Evolutionary conservation across 1,140 invertebrate genomes (phyloP).

Genomic region (Orchesella cincta): DNA sequence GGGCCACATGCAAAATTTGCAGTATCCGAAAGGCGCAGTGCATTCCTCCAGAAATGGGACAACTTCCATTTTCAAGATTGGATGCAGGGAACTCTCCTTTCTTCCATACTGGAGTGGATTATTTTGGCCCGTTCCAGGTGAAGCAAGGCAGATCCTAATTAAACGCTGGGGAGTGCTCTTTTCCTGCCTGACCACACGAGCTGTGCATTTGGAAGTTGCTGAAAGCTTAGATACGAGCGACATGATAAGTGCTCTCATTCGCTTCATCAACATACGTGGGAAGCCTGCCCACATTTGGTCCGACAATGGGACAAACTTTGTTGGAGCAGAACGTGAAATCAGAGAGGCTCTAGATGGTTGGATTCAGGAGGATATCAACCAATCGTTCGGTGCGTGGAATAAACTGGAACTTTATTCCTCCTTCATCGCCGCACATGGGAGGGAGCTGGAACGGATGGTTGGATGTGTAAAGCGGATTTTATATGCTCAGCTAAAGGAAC

Average conservation of each 20-base stretch:
- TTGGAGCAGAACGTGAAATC: constrained; percentile 27
- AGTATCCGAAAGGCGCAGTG: no score
- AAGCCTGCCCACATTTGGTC: constrained; percentile 43
- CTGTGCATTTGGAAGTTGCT: constrained; percentile 50
- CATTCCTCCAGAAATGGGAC: no score
- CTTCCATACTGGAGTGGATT: constrained; percentile 45
- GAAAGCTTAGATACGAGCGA: constrained; percentile 47
- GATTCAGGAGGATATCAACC: neutral
- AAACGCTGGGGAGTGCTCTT: constrained; percentile 41
- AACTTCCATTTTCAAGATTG: no score
- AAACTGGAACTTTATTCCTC: neutral
- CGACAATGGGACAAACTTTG: constrained; percentile 55
- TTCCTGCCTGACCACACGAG: constrained; percentile 37
- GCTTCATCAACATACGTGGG: constrained; percentile 52
- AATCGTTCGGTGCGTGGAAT: neutral
- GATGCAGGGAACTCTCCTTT: constrained; percentile 40
- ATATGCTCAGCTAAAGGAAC: neutral
- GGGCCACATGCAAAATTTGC: no score
- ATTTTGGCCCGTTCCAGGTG: constrained; percentile 48
- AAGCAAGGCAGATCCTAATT: constrained; percentile 35
- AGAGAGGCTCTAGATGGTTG: neutral
- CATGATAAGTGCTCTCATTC: constrained; percentile 51
- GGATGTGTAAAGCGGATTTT: neutral
- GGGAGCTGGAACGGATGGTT: neutral
- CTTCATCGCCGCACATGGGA: neutral